Base-by-base conservation (phyloP, 1,140 invertebrate species). In the Lycorma delicatula region DNA sequence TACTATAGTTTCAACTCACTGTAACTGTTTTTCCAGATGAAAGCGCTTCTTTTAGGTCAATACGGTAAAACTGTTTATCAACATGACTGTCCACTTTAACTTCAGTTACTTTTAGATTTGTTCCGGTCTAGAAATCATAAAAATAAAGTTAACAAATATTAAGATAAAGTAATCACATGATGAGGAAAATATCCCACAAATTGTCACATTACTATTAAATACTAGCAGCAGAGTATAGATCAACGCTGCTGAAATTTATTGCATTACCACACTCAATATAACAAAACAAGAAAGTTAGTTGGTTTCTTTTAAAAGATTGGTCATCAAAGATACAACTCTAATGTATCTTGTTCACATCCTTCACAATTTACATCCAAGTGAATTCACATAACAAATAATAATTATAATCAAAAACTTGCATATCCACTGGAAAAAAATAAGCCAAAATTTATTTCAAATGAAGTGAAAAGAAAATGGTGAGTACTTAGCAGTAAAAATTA, bases 31-130 rank as follows among this genome's bases (percentile, higher is more conserved):
- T 72, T 1, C 81, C 82, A 1, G 79, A 72, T 22, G 75, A 73
- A 0, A 88, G 60, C 0, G 75, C 63, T 50, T 84, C 81, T 63
- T 79, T 82, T 1, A 88, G 70, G 46, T 82, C 77, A 9, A 87
- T 77, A 62, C 74, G 75, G 63, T 80, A 86, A 60, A 81, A 59
- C 18, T 31, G 48, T 12, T 61, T 44, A 23, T 48, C 54, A 27
- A 34, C 25, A 44, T 54, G 29, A 31, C 73, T 75, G 59, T 72
- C 71, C 9, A 82, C 72, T 60, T 76, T 76, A 0, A 77, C 79
- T 62, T 78, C 74, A 16, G 68, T 72, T 12, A 83, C 68, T 55
- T 78, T 80, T 18, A 91, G 69, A 44, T 44, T 44, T 1, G 41
- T 20, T 3, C 41, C 41, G 11, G 41, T 16, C 41, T 44, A 22